Percentiles rank a stretch among this genome's conserved stretches.
Conservation (phyloP, 1,140 invertebrate species). For the Akabosia matsudoensis region DNA sequence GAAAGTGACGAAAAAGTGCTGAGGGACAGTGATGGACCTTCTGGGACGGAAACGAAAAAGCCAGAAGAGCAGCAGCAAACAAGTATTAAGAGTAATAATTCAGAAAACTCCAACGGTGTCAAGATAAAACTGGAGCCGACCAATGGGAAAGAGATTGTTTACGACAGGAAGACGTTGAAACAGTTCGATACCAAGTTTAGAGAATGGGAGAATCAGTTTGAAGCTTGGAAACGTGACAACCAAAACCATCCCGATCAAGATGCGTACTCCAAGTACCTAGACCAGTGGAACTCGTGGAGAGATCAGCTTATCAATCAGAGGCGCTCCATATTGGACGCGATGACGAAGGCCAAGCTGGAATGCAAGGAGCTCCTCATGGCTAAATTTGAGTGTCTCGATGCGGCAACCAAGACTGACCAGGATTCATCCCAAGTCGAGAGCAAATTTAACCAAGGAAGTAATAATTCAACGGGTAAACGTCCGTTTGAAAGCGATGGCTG, state of each 20-base stretch:
- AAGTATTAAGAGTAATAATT: no score
- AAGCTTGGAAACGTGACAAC: constrained; percentile 41
- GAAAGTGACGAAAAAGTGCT: no score
- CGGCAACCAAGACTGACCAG: background rate
- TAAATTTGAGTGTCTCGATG: background rate
- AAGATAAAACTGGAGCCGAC: background rate
- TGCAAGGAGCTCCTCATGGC: background rate
- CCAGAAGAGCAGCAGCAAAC: background rate
- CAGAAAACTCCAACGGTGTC: background rate
- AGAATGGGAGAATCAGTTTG: constrained; percentile 46
- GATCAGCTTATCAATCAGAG: constrained; percentile 37
- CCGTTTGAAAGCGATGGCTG: no score
- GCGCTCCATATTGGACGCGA: constrained; percentile 40
- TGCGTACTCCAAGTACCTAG: constrained; percentile 38
- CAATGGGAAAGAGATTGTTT: constrained; percentile 19
- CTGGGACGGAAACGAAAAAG: background rate
- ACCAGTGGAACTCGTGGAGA: constrained; percentile 41
- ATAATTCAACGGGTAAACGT: no score
- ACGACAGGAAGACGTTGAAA: constrained; percentile 36
- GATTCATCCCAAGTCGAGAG: no score
- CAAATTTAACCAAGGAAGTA: background rate
- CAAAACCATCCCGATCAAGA: constrained; percentile 37
- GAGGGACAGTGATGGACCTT: no score
- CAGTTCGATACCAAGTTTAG: constrained; percentile 43
- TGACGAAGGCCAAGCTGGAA: constrained; percentile 30